These are phyloP conservation scores for Lordiphosa clarofinis DNA, from an alignment of 1,140 invertebrate species.

Conservation along the genomic window DNA sequence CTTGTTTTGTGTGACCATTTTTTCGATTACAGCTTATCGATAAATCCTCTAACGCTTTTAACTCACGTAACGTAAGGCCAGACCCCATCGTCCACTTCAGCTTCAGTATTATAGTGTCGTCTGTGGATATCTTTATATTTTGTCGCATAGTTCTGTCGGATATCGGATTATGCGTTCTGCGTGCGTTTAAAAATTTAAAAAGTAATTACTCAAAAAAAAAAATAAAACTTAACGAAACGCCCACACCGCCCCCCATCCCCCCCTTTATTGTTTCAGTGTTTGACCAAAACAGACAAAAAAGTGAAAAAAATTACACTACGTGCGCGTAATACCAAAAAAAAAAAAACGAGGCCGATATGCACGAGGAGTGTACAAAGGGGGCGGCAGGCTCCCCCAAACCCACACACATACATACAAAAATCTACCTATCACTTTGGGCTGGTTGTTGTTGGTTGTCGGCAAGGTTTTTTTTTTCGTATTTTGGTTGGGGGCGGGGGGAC, in stretches of 20 bases:
- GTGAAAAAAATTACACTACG: slow-evolving; percentile 45
- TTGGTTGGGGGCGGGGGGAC: slow-evolving; percentile 19
- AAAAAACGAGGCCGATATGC: slow-evolving; percentile 69
- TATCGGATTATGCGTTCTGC: slow-evolving; percentile 52
- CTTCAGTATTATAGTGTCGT: slow-evolving; percentile 36
- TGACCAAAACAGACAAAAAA: slow-evolving; percentile 45
- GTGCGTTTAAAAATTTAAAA: slow-evolving; percentile 52
- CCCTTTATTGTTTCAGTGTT: slow-evolving; percentile 63
- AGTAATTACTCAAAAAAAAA: slow-evolving; percentile 22
- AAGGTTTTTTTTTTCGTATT: slow-evolving; percentile 40
- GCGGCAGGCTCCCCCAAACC: slow-evolving; percentile 34
- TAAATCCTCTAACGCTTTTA: too few species aligned
- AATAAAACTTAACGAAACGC: slow-evolving; percentile 16
- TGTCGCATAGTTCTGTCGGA: slow-evolving; percentile 18
- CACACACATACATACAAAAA: slow-evolving; percentile 67
- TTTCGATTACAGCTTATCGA: background rate
- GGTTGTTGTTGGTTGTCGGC: slow-evolving; percentile 42
- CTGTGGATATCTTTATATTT: too few species aligned
- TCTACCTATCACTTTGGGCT: slow-evolving; percentile 64
- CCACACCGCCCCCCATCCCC: slow-evolving; percentile 7
- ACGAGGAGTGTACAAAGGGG: slow-evolving; percentile 43
- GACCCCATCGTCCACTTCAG: slow-evolving; percentile 17
- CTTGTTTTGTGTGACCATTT: background rate
- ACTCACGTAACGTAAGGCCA: background rate
- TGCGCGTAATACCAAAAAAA: slow-evolving; percentile 74